Base-by-base conservation (phyloP, 2,888 invertebrate species). In the Tromatobia lineatoria region DNA sequence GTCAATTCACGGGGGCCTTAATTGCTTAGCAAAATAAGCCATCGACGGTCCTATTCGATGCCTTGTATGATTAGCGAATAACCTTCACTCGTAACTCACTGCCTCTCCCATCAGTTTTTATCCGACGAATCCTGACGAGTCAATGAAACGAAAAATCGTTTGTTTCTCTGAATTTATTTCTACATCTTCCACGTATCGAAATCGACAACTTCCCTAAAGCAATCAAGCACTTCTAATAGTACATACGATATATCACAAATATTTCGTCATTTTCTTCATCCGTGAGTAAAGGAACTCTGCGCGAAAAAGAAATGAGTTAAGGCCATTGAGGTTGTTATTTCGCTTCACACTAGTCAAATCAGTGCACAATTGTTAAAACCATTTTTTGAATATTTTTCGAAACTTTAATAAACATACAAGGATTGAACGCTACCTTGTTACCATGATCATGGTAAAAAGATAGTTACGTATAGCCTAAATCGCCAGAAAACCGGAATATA, bases 11-110 rank as follows among this genome's bases (percentile, higher is more conserved):
- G 15, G 45, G 45, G 15, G 45, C 15, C 50, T 50, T 50, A n/a
- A 50, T 50, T 18, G 50, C 18, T 50, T 50, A 6, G 29, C 29
- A 50, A 69, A 69, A 50, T 29, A 69, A 69, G 18, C n/a, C 29
- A 69, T 29, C 67, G n/a, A n/a, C n/a, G 54, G 23, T 57, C 3
- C 25, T 11, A 23, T 2, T 25, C 8, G 47, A n/a, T 8, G 25
- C 18, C 18, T 4, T n/a, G 4, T n/a, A 0, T 10, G 50, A 69
- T 69, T 29, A 69, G 67, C 29, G 67, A 47, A 25, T 47, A 50
- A 47, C 29, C 29, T 45, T 18, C 67, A 23, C 15, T n/a, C 25
- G 15, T 3, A 29, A n/a, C 47, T n/a, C n/a, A n/a, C 25, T 25
- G 20, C 42, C 25, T 64, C 38, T 18, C 11, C 42, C 64, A 42